Evolutionary conservation across 2,888 invertebrate species (phyloP).

Genomic region (Phytoseiulus persimilis): DNA sequence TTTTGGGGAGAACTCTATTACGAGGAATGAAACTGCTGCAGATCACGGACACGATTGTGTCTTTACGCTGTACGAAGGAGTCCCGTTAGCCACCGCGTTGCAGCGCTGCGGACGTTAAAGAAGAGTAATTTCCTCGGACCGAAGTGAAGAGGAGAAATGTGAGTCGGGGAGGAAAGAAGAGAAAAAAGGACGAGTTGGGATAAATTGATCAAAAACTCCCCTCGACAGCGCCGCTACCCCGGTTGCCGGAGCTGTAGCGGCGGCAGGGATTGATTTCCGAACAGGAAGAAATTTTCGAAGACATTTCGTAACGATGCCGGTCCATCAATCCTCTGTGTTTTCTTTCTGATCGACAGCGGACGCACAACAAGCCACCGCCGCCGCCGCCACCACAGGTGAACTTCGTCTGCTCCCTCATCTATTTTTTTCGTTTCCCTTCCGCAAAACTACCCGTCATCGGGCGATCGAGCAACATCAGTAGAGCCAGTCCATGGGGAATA

Average conservation of each 20-base stretch:
- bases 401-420: not conserved
- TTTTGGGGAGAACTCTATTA: no score
- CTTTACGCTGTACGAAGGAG: not conserved
- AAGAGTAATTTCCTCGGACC: not conserved
- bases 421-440: not conserved
- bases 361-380: not conserved
- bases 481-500: not conserved
- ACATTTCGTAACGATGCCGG: not conserved
- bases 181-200: not conserved
- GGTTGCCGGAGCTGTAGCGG: not conserved
- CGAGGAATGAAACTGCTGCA: not conserved
- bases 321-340: not conserved
- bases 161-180: no score
- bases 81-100: not conserved
- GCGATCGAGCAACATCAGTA: not conserved
- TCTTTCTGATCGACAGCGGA: not conserved
- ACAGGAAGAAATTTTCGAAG: not conserved
- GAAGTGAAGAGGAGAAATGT: not conserved
- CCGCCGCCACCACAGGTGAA: not conserved
- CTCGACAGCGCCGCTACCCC: not conserved
- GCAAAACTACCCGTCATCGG: not conserved
- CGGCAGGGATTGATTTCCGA: not conserved
- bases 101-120: not conserved
- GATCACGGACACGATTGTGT: not conserved
- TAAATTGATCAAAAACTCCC: not conserved